Percentiles rank a stretch among this genome's conserved stretches.
These are phyloP conservation scores for Axis porcinus DNA, from an alignment of 2,113 vertebrate species.

Conservation along the genomic window DNA sequence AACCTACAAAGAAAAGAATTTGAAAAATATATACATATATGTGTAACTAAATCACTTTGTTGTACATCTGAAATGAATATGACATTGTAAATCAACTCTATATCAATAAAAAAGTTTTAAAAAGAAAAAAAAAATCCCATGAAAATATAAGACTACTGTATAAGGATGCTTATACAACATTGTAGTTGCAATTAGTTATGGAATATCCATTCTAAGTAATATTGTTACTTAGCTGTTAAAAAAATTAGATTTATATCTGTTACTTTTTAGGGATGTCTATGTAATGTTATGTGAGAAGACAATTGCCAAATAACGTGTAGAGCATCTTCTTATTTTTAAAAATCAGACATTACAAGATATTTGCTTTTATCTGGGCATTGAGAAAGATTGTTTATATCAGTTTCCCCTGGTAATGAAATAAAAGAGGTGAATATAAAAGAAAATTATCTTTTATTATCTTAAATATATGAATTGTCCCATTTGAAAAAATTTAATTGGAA, in stretches of 20 bases:
- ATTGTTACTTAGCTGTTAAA: neutral
- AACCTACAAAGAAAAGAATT: neutral
- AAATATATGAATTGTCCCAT: neutral
- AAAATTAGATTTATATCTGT: neutral
- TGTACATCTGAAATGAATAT: neutral
- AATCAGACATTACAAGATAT: neutral
- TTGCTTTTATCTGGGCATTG: neutral
- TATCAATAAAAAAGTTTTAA: neutral
- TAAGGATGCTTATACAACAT: neutral
- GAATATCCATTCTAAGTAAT: neutral
- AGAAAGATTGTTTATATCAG: neutral
- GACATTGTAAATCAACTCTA: neutral
- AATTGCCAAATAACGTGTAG: neutral
- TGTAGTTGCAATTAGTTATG: neutral
- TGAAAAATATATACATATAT: neutral
- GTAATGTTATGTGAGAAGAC: neutral
- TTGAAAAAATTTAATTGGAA: neutral
- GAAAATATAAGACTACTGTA: neutral
- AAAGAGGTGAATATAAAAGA: neutral
- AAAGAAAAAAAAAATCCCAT: neutral
- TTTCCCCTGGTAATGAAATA: neutral
- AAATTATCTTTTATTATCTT: neutral
- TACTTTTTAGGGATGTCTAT: neutral
- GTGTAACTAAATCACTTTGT: neutral
- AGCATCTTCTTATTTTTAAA: neutral